Base-by-base conservation (phyloP, 2,113 vertebrate genomes). In the Salvelinus namaycush region DNA sequence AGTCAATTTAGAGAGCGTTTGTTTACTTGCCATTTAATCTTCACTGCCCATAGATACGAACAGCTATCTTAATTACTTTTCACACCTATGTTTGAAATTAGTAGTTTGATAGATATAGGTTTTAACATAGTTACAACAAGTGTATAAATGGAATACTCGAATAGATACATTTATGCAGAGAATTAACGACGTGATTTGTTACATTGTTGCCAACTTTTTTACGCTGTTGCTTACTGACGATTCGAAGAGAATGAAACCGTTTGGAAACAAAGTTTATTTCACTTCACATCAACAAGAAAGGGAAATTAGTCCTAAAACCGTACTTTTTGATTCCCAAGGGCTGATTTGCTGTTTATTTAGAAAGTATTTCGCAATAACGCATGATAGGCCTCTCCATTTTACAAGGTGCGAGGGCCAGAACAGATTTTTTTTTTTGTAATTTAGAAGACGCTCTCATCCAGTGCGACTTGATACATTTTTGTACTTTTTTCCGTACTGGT, bases 1-100 rank as follows among this genome's bases (percentile, higher is more conserved):
- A 99, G 97, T 98, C 81, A 39, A 44, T 44, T 44, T 44, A 48
- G 26, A 70, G 9, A 24, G 6, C 12, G 12, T 68, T 59, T n/a
- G 26, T 31, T 54, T 16, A n/a, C 22, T 3, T 49, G 1, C 24
- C 60, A 27, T 31, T 71, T 70, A 24, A 70, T 70, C 68, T 59
- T 70, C 20, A 49, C 11, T 49, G 68, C 22, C 9, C 20, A 16
- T 48, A 70, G 68, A 70, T 48, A 60, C 22, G 16, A 1, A 34
- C 7, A 1, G 1, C 39, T 57, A 6, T n/a, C 39, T 44, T 44
- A 44, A 44, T 44, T 3, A 44, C 39, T 11, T 48, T 48, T 74
- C 24, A 60, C 77, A 69, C 70, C 51, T 54, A 5, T 18, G 51
- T 18, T 16, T 54, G 12, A 18, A 54, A 54, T 54, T 1, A 4